Conservation (phyloP, 1,140 invertebrate genomes). For the Probaryconus sp. region DNA sequence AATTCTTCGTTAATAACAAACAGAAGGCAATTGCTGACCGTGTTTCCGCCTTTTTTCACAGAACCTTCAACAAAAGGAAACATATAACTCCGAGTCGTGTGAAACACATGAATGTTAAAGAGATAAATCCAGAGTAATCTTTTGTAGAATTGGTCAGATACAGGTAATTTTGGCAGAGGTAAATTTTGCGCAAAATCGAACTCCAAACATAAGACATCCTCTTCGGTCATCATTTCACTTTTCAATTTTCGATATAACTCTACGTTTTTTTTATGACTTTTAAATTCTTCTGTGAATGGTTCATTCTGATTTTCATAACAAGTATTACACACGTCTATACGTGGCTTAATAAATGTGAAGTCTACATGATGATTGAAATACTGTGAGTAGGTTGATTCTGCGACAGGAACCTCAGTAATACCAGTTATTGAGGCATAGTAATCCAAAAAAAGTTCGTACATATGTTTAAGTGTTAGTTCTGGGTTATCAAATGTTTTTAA, state of each 20-base stretch:
- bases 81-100: conserved; percentile 25
- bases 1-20: too few relatives aligned
- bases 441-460: conserved; percentile 31
- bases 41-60: too few relatives aligned
- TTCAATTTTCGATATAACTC: conserved; percentile 18
- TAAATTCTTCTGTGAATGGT: not conserved
- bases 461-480: too few relatives aligned
- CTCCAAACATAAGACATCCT: conserved; percentile 12
- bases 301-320: conserved; percentile 22
- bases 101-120: too few relatives aligned
- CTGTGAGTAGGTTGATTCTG: not conserved
- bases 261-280: conserved; percentile 6
- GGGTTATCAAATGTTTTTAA: too few relatives aligned
- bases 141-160: conserved; percentile 19
- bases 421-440: conserved; percentile 27
- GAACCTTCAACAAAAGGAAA: too few relatives aligned
- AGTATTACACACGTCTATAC: conserved; percentile 34
- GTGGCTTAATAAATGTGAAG: conserved; percentile 23
- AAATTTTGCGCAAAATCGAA: conserved; percentile 37
- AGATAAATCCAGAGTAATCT: conserved; percentile 21
- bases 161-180: conserved; percentile 33
- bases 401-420: not conserved
- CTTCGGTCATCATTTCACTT: conserved; percentile 2
- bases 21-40: too few relatives aligned
- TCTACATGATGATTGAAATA: conserved; percentile 31